These are phyloP conservation scores for Chaenocephalus aceratus DNA, from an alignment of 2,113 vertebrate genomes.

Conservation along the genomic window DNA sequence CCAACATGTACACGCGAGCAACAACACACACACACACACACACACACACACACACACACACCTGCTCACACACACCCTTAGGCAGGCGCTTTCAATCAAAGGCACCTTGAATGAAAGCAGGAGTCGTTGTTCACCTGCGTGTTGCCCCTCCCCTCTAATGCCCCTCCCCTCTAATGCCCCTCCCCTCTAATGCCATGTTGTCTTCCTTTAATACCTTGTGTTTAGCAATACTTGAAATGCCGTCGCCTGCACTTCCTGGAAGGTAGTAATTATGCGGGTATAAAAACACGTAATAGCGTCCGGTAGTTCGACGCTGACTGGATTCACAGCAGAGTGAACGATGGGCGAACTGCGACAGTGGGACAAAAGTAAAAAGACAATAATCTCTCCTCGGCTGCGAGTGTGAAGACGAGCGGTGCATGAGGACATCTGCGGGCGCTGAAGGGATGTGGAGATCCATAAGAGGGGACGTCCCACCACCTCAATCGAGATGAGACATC, in stretches of 20 bases:
- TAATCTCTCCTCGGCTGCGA: constrained; percentile 45
- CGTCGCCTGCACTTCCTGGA: constrained; percentile 34
- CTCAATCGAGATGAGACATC: constrained; percentile 63
- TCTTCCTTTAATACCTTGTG: constrained; percentile 39
- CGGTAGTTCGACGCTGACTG: constrained; percentile 42
- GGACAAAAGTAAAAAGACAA: constrained; percentile 44
- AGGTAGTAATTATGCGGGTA: constrained; percentile 56
- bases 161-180: no score
- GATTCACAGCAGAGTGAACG: constrained; percentile 75
- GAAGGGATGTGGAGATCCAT: constrained; percentile 63
- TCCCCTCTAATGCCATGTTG: constrained; percentile 7
- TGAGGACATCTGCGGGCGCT: constrained; percentile 49
- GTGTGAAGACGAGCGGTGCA: constrained; percentile 26
- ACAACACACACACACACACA: no score
- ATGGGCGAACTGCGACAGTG: constrained; percentile 62
- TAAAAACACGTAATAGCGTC: constrained; percentile 47
- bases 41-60: constrained; percentile 9
- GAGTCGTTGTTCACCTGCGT: no score
- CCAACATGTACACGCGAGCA: background rate
- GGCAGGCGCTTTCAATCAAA: constrained; percentile 36
- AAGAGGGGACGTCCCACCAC: constrained; percentile 69
- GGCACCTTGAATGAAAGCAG: constrained; percentile 43
- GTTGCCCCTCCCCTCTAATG: no score
- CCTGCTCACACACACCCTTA: background rate
- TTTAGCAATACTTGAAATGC: constrained; percentile 58